Conservation (phyloP, 2,113 vertebrate genomes). For the Phalacrocorax brasilianus region DNA sequence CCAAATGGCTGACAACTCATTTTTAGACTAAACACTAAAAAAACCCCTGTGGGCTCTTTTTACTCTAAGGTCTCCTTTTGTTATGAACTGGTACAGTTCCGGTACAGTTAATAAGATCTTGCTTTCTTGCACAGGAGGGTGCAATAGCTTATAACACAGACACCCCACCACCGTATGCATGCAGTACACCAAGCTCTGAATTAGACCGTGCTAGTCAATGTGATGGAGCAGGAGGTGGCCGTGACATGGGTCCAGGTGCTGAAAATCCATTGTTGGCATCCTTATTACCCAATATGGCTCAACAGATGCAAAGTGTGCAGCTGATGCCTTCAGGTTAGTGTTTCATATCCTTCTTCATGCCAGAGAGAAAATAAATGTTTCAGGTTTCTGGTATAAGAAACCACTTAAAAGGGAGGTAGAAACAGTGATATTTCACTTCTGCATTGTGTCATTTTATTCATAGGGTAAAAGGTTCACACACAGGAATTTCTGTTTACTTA, state of each 20-base stretch:
- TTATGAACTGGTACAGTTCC: background rate
- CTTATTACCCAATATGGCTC: conserved; percentile 72
- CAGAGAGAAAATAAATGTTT: background rate
- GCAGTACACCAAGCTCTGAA: conserved; percentile 86
- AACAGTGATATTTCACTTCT: background rate
- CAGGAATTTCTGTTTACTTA: background rate
- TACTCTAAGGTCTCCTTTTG: background rate
- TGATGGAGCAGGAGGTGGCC: conserved; percentile 68
- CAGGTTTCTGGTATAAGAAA: background rate
- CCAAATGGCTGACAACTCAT: background rate
- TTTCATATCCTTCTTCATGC: background rate
- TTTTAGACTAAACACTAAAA: background rate
- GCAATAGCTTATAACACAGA: conserved; percentile 72
- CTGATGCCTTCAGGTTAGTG: conserved; percentile 90
- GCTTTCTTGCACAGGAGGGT: conserved; percentile 79
- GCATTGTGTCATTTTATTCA: background rate
- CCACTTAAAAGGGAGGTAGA: background rate
- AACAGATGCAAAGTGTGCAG: conserved; percentile 73
- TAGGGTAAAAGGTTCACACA: background rate
- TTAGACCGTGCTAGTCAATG: conserved; percentile 74
- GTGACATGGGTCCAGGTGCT: conserved; percentile 61
- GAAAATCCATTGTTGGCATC: conserved; percentile 83
- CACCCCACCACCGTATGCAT: conserved; percentile 79
- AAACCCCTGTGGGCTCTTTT: background rate
- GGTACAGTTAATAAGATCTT: background rate